Evolutionary conservation across 2,797 vertebrate species (phyloP), one percentile per base, ranked within the genome.

Genomic region (Rhinoraja longicauda): DNA sequence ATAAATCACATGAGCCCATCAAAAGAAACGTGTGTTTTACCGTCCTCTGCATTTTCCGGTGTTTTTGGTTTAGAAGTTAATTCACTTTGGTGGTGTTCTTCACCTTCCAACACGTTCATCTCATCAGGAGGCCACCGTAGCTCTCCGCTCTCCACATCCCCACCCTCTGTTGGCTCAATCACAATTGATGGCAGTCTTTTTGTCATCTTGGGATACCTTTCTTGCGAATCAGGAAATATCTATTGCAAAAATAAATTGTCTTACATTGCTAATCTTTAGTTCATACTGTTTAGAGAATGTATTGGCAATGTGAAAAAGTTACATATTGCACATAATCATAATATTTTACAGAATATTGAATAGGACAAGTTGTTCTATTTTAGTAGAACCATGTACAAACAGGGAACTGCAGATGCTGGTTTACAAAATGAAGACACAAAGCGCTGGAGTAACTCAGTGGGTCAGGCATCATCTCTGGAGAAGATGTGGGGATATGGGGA

Each of bases 41-140:
- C 90, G 92, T 92, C 72, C 5, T 92, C 64, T 12, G 53, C 64
- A n/a, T 92, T 39, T 57, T 92, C 67, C 29, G 39, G 90, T 75
- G 75, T 67, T 88, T 88, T 88, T 88, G 84, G 67, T 53, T 92
- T 92, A n/a, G 93, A 75, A 67, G 77, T 93, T 84, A 94, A 94
- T 93, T 93, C 95, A 93, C 95, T 95, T 93, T 96, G 95, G 92
- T 93, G 91, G 36, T 70, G 29, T 93, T 81, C 75, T 36, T 95
- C 95, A 92, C 96, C 96, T 15, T 97, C 97, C 0, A 96, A 94
- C 7, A 96, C 96, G 93, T 95, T 95, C 39, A 97, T 95, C 93
- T 98, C 97, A 70, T 98, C 97, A 0, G 98, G 98, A 2, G 98
- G 98, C 98, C 98, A 98, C 93, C 98, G 97, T 2, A 98, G 96